Evolutionary conservation across 2,888 invertebrate genomes (phyloP).

Genomic region (Drosophila melanosoma): DNA sequence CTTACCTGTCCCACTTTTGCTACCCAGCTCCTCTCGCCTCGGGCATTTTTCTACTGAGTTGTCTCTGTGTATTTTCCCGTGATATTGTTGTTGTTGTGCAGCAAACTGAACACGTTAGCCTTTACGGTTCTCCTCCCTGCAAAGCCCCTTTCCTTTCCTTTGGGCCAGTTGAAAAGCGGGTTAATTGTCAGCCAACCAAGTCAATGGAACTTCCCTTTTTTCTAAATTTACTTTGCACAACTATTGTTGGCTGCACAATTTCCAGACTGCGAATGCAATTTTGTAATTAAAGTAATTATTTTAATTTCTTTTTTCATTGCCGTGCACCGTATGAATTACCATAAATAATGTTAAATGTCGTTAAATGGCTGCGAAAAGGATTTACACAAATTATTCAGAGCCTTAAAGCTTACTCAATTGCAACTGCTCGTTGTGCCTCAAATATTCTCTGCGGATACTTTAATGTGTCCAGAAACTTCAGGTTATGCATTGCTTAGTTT

Average conservation of each 20-base stretch:
- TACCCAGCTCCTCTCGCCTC: not conserved
- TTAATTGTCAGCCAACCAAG: constrained; percentile 61
- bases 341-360: not conserved
- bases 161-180: constrained; percentile 50
- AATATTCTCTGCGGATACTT: not conserved
- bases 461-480: not conserved
- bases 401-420: not conserved
- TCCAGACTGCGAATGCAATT: constrained; percentile 50
- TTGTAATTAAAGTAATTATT: constrained; percentile 63
- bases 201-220: constrained; percentile 31
- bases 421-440: not conserved
- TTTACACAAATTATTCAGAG: not conserved
- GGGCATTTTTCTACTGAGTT: constrained; percentile 15
- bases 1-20: constrained; percentile 40
- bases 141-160: constrained; percentile 14
- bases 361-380: not conserved
- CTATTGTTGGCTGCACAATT: constrained; percentile 39
- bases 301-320: constrained; percentile 25
- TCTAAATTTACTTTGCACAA: constrained; percentile 9
- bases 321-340: constrained; percentile 1
- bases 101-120: constrained; percentile 3
- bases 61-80: constrained; percentile 7
- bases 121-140: constrained; percentile 22
- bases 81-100: constrained; percentile 4
- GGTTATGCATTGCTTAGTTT: not conserved